Evolutionary conservation across 2,113 vertebrate species (phyloP).

Genomic region (Gallinago paraguaiae): DNA sequence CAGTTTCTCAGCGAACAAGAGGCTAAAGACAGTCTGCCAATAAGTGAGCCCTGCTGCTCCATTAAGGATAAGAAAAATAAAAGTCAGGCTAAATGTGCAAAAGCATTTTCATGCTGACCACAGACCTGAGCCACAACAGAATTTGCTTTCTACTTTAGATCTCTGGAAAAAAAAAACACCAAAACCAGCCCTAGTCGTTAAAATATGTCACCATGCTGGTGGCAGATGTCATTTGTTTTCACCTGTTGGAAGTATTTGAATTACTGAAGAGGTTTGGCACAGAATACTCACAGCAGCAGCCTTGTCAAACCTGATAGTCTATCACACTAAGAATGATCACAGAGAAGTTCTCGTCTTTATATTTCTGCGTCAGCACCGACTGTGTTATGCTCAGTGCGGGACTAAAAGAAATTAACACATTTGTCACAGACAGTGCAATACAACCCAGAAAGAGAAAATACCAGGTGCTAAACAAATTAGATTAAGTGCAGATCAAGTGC

Average conservation of each 20-base stretch:
- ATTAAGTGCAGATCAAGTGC: background rate
- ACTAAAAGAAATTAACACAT: background rate
- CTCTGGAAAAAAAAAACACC: background rate
- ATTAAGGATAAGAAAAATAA: background rate
- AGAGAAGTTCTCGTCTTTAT: background rate
- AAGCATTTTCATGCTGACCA: background rate
- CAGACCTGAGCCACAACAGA: background rate
- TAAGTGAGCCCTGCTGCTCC: background rate
- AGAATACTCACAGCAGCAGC: background rate
- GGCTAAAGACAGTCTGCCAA: background rate
- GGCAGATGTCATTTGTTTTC: background rate
- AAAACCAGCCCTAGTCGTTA: background rate
- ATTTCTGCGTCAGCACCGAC: background rate
- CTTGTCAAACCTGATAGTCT: background rate
- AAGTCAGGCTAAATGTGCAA: background rate
- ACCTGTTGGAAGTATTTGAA: background rate
- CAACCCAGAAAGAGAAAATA: background rate
- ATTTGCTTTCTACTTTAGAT: background rate
- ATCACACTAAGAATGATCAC: background rate
- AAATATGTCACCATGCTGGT: background rate
- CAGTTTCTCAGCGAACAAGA: background rate
- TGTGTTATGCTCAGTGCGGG: background rate
- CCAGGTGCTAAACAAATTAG: background rate
- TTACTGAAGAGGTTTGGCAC: background rate
- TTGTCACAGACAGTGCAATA: background rate